phyloP scores from a whole-genome alignment of 2,113 vertebrate species.

The Melanerpes aurifrons region DNA sequence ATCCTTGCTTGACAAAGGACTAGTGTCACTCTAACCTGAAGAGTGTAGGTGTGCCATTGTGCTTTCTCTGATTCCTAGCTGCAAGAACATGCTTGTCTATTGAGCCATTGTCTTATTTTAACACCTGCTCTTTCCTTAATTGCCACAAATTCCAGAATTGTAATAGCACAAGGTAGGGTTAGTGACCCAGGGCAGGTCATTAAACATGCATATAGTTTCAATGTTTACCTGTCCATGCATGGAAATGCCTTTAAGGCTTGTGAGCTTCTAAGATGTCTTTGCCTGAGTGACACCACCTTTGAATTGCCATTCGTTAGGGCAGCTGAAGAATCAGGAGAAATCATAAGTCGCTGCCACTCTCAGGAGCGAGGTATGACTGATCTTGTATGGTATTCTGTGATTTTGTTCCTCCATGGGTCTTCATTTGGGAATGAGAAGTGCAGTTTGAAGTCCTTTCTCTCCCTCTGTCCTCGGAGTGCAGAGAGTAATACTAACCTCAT shows the following conservation, averaged over 20 bases:
- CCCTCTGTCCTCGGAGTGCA: background rate
- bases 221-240: background rate
- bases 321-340: background rate
- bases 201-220: fast-evolving
- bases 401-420: background rate
- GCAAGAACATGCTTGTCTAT: background rate
- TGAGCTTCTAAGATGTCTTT: background rate
- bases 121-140: background rate
- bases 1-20: background rate
- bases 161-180: fast-evolving
- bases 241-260: background rate
- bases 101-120: background rate
- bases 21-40: background rate
- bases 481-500: background rate
- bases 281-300: background rate
- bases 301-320: background rate
- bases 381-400: background rate
- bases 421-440: background rate
- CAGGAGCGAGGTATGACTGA: background rate
- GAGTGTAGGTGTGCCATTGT: background rate
- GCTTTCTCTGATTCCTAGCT: background rate
- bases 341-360: background rate
- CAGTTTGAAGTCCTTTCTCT: background rate
- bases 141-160: background rate
- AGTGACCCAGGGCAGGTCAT: background rate